Conservation (phyloP, 2,113 vertebrate genomes). For the Sardina pilchardus region DNA sequence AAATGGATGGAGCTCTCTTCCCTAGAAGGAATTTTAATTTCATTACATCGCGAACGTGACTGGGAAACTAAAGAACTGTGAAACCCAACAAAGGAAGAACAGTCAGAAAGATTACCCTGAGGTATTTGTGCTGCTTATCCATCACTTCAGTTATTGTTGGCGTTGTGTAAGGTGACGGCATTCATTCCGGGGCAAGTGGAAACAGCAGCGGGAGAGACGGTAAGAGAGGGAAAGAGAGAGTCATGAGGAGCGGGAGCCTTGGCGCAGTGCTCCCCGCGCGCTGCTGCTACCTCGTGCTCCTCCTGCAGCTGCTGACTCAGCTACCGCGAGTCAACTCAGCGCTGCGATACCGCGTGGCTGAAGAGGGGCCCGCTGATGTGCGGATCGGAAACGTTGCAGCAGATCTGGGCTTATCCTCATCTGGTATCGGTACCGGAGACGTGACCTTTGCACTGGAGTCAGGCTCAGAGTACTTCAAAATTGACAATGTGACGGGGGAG, state of each 20-base stretch:
- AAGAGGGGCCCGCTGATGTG: slow-evolving; percentile 91
- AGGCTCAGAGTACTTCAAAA: slow-evolving; percentile 93
- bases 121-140: not conserved
- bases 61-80: slow-evolving; percentile 35
- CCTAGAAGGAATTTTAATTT: slow-evolving; percentile 2
- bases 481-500: slow-evolving; percentile 96
- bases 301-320: slow-evolving; percentile 84
- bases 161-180: slow-evolving; percentile 44
- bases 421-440: slow-evolving; percentile 82
- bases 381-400: slow-evolving; percentile 93
- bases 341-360: slow-evolving; percentile 89
- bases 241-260: slow-evolving; percentile 70
- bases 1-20: not conserved
- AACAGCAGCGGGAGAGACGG: slow-evolving; percentile 52
- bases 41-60: slow-evolving; percentile 42
- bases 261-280: slow-evolving; percentile 73
- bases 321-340: slow-evolving; percentile 83
- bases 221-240: slow-evolving; percentile 43
- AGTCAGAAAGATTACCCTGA: not conserved
- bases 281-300: slow-evolving; percentile 72
- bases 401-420: slow-evolving; percentile 77
- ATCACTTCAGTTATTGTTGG: slow-evolving; percentile 23
- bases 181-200: slow-evolving; percentile 53
- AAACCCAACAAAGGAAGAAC: not conserved
- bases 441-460: slow-evolving; percentile 97